Conservation (phyloP, 2,113 vertebrate species). For the Rutilus rutilus region DNA sequence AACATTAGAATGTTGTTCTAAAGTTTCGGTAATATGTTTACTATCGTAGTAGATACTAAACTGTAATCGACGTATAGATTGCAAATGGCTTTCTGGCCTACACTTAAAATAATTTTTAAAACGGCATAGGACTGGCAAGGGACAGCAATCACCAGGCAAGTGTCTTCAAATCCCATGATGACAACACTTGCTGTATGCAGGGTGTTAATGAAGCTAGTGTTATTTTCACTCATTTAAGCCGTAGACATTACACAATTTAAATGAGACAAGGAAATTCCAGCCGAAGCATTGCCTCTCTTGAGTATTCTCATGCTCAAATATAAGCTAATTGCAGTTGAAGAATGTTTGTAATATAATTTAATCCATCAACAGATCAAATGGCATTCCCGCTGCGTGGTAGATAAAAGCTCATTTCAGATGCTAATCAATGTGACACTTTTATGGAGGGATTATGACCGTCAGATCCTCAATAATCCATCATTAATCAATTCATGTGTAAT, state of each 20-base stretch:
- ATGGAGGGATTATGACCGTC: slow-evolving; percentile 22
- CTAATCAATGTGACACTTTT: slow-evolving; percentile 26
- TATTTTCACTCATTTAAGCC: slow-evolving; percentile 12
- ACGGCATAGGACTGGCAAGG: not conserved
- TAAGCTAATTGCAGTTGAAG: not conserved
- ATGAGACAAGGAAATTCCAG: slow-evolving; percentile 12
- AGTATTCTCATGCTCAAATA: slow-evolving; percentile 10
- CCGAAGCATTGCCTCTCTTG: not conserved
- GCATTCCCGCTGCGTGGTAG: not conserved
- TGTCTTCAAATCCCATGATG: not conserved
- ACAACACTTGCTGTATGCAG: not conserved
- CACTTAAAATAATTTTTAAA: not conserved
- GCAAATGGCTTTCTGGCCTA: not conserved
- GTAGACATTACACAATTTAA: not conserved
- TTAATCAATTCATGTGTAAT: slow-evolving; percentile 34
- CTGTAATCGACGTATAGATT: not conserved
- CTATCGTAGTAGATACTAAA: not conserved
- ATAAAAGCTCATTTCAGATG: slow-evolving; percentile 18
- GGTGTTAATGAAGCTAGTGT: slow-evolving; percentile 25
- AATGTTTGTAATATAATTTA: slow-evolving; percentile 6
- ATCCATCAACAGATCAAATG: slow-evolving; percentile 29
- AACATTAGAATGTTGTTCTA: not conserved
- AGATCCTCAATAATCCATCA: slow-evolving; percentile 33
- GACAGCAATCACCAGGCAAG: not conserved
- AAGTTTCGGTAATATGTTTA: not conserved